Evolutionary conservation across 2,797 vertebrate genomes (phyloP).

Genomic region (Rachycentron canadum): DNA sequence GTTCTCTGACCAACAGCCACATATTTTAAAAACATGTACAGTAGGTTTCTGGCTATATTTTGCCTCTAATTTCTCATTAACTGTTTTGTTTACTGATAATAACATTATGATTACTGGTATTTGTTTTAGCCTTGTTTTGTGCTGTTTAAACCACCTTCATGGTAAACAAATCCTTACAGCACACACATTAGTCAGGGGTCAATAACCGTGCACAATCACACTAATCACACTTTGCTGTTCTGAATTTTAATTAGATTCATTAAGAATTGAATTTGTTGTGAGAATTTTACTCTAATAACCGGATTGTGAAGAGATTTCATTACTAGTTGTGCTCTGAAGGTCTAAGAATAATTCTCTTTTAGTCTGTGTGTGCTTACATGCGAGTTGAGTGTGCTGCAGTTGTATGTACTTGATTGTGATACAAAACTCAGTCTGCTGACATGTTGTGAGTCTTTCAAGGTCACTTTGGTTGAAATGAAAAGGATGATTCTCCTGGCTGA

Average conservation of each 20-base stretch:
- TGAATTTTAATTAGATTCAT: slow-evolving; percentile 41
- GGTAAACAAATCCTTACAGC: slow-evolving; percentile 26
- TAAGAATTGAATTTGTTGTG: slow-evolving; percentile 20
- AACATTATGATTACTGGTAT: slow-evolving; percentile 15
- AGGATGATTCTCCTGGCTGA: slow-evolving; percentile 5
- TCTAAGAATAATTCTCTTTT: slow-evolving; percentile 8
- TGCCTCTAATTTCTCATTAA: not conserved
- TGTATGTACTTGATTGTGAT: slow-evolving; percentile 1
- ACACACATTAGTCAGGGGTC: slow-evolving; percentile 2
- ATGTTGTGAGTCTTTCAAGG: not conserved
- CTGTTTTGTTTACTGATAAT: slow-evolving; percentile 1
- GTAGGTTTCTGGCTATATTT: not conserved
- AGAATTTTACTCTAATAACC: slow-evolving; percentile 24
- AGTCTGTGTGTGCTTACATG: not conserved
- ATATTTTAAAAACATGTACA: not conserved
- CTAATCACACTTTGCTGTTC: slow-evolving; percentile 27
- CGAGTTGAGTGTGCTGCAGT: not conserved
- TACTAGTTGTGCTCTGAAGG: not conserved
- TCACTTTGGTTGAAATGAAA: not conserved
- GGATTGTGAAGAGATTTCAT: slow-evolving; percentile 13
- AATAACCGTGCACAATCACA: not conserved
- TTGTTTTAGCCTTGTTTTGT: slow-evolving; percentile 17
- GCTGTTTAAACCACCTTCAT: slow-evolving; percentile 3
- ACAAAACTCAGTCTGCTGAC: slow-evolving; percentile 6
- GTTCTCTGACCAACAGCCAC: not conserved